These are phyloP conservation scores for Sparus aurata DNA, from an alignment of 2,797 vertebrate genomes.

Conservation along the genomic window DNA sequence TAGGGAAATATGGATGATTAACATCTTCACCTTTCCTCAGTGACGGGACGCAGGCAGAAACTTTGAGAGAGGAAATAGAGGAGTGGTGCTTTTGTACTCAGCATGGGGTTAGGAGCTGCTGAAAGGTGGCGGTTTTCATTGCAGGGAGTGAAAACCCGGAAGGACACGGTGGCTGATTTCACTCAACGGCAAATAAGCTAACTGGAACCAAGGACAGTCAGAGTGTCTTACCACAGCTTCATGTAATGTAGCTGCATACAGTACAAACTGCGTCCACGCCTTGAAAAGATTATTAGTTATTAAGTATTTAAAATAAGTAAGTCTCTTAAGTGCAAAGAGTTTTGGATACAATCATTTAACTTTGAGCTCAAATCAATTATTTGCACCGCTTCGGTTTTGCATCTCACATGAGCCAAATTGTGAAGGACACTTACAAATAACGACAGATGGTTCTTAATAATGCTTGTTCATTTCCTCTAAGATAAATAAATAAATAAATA, in stretches of 20 bases:
- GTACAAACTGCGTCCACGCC: not conserved
- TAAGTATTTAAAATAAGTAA: too few species aligned
- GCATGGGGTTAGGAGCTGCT: slow-evolving; percentile 7
- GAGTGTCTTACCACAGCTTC: not conserved
- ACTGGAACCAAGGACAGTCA: not conserved
- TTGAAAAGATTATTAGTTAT: not conserved
- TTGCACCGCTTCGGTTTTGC: slow-evolving; percentile 45
- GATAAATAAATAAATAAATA: slow-evolving; percentile 68
- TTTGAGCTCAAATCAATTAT: slow-evolving; percentile 29
- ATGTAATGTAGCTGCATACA: not conserved
- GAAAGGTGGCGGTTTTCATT: slow-evolving; percentile 21
- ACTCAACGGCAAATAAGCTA: slow-evolving; percentile 3
- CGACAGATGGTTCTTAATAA: slow-evolving; percentile 69
- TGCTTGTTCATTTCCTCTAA: slow-evolving; percentile 50
- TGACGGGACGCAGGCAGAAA: slow-evolving; percentile 71
- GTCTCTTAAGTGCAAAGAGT: not conserved
- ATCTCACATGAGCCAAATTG: slow-evolving; percentile 55
- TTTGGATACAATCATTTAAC: slow-evolving; percentile 12
- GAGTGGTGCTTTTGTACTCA: slow-evolving; percentile 20
- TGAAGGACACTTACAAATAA: slow-evolving; percentile 61
- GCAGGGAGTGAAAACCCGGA: not conserved
- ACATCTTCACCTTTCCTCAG: slow-evolving; percentile 84
- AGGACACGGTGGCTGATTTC: slow-evolving; percentile 9
- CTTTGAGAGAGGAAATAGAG: slow-evolving; percentile 58
- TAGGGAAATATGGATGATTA: slow-evolving; percentile 87